phyloP scores from a whole-genome alignment of 2,113 vertebrate species.

The Hippocampus comes region DNA sequence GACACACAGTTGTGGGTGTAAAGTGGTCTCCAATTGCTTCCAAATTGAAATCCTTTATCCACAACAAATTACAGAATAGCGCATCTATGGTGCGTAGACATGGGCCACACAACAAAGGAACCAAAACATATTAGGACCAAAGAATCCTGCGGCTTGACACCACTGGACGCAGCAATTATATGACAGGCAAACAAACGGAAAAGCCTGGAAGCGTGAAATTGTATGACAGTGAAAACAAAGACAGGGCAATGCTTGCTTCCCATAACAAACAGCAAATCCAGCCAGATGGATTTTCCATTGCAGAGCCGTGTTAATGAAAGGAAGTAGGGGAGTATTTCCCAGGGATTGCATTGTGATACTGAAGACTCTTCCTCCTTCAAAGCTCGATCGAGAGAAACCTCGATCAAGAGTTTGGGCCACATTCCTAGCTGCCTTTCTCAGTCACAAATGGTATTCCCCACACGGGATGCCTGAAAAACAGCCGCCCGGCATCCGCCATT shows the following conservation, averaged over 20 bases:
- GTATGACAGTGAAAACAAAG: constrained; percentile 65
- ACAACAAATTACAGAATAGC: too few species aligned
- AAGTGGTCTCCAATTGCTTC: too few species aligned
- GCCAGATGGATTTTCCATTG: constrained; percentile 73
- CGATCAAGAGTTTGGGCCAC: constrained; percentile 38
- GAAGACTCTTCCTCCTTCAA: constrained; percentile 40
- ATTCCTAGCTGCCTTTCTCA: constrained; percentile 36
- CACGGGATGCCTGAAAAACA: constrained; percentile 54
- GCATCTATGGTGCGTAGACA: too few species aligned
- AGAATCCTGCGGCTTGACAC: neutral
- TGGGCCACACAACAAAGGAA: too few species aligned
- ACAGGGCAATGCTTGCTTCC: constrained; percentile 63
- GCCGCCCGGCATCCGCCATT: constrained; percentile 34
- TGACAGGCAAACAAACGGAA: constrained; percentile 47
- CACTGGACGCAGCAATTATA: neutral
- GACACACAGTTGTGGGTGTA: too few species aligned
- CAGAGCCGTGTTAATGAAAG: constrained; percentile 69
- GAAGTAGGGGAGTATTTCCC: constrained; percentile 70
- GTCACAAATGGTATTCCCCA: constrained; percentile 50
- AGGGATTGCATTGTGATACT: constrained; percentile 72
- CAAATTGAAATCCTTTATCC: too few species aligned
- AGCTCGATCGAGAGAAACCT: constrained; percentile 59
- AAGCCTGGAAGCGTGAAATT: constrained; percentile 44
- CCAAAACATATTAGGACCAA: neutral
- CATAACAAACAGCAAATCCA: constrained; percentile 67